phyloP scores from a whole-genome alignment of 2,113 vertebrate genomes.

The Notothenia rossii region DNA sequence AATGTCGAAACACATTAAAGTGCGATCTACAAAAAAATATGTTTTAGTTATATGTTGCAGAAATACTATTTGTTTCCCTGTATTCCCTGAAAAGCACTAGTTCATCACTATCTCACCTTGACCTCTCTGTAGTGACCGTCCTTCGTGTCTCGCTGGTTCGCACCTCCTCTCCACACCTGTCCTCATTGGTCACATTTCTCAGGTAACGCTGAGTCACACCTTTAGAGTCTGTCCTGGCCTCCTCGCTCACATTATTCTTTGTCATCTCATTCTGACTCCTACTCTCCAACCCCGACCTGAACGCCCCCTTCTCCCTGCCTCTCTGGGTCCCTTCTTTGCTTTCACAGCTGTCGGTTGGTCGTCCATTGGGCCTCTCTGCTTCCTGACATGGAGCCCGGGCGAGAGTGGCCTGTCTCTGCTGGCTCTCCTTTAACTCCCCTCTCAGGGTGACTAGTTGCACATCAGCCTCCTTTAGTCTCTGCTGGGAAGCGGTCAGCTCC shows the following conservation, averaged over 20 bases:
- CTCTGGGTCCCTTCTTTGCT: constrained; percentile 45
- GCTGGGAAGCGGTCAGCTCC: constrained; percentile 72
- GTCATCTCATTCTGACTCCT: constrained; percentile 35
- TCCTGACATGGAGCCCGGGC: constrained; percentile 29
- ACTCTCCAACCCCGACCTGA: constrained; percentile 40
- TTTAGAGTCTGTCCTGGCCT: constrained; percentile 45
- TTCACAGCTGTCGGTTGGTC: constrained; percentile 26
- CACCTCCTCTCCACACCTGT: constrained; percentile 56
- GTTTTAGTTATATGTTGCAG: not conserved
- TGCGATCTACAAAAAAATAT: not conserved
- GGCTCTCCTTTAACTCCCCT: constrained; percentile 74
- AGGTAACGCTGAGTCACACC: constrained; percentile 70
- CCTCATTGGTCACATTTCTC: constrained; percentile 75
- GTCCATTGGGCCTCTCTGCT: constrained; percentile 39
- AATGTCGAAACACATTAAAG: not conserved
- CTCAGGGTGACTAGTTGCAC: constrained; percentile 71
- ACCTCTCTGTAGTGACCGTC: constrained; percentile 68
- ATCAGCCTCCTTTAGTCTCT: constrained; percentile 75
- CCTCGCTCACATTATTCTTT: constrained; percentile 48
- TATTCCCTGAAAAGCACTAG: not conserved
- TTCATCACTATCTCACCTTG: constrained; percentile 69
- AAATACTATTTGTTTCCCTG: not conserved
- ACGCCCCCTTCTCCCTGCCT: constrained; percentile 52
- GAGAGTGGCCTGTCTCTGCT: constrained; percentile 56
- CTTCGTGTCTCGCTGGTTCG: constrained; percentile 45